phyloP scores from a whole-genome alignment of 2,888 invertebrate genomes.

The Hecatera dysodea region DNA sequence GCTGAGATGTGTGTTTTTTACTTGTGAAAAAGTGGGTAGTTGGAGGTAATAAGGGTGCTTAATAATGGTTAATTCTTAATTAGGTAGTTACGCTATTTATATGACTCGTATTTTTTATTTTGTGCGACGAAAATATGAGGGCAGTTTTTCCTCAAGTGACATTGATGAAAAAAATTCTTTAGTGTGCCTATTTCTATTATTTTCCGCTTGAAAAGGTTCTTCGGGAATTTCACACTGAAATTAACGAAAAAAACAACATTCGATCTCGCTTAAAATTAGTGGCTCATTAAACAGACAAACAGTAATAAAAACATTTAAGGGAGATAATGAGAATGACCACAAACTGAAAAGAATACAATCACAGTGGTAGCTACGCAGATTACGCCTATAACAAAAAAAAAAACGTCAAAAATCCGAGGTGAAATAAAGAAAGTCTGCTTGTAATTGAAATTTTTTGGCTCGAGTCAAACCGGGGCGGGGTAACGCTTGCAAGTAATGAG shows the following conservation, averaged over 20 bases:
- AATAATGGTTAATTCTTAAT: conserved; percentile 27
- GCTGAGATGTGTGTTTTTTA: conserved; percentile 22
- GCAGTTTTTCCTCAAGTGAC: neutral
- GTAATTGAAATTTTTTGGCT: conserved; percentile 81
- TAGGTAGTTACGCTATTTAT: conserved; percentile 13
- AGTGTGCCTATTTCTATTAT: neutral
- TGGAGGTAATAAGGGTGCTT: conserved; percentile 20
- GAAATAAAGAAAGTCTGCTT: conserved; percentile 68
- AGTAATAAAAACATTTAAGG: conserved; percentile 5
- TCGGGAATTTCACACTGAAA: neutral
- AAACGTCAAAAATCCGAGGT: conserved; percentile 37
- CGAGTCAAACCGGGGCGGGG: conserved; percentile 77
- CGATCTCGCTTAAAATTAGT: neutral
- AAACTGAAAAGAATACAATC: conserved; percentile 30
- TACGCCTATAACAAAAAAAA: conserved; percentile 41
- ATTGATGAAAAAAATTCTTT: neutral
- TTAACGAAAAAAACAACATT: neutral
- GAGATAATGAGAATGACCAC: neutral
- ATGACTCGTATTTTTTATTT: neutral
- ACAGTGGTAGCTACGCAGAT: conserved; percentile 47
- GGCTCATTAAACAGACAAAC: conserved; percentile 18
- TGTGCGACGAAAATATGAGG: neutral
- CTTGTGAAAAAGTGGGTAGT: conserved; percentile 24
- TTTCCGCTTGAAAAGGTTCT: neutral
- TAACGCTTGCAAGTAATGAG: conserved; percentile 88